Evolutionary conservation across 2,888 invertebrate genomes (phyloP).

Genomic region (Tetramorium bicarinatum): DNA sequence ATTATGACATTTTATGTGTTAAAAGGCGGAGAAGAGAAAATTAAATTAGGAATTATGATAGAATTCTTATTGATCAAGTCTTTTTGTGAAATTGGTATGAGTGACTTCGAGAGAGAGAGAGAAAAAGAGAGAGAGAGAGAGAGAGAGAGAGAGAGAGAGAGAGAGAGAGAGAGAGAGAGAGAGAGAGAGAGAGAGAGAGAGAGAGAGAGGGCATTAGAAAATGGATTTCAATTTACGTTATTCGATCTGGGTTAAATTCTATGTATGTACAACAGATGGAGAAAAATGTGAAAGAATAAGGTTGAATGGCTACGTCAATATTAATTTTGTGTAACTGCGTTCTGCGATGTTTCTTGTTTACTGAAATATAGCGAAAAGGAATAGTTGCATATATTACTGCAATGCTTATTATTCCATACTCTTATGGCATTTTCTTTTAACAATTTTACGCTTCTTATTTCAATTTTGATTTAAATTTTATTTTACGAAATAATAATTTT

Average conservation of each 20-base stretch:
- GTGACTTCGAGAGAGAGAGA: background rate
- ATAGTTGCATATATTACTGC: background rate
- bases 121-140: background rate
- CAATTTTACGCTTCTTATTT: background rate
- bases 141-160: background rate
- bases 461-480: background rate
- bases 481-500: background rate
- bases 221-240: constrained; percentile 41
- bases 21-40: constrained; percentile 3
- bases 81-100: constrained; percentile 31
- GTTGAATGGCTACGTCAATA: background rate
- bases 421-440: background rate
- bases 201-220: background rate
- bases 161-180: background rate
- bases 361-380: background rate
- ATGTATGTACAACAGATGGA: constrained; percentile 15
- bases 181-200: background rate
- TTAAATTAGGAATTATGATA: constrained; percentile 23
- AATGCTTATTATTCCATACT: background rate
- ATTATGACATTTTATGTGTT: background rate
- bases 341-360: background rate
- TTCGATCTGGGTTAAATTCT: constrained; percentile 31
- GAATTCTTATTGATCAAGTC: constrained; percentile 7
- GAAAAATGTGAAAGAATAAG: constrained; percentile 36
- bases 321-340: constrained; percentile 24